phyloP scores from a whole-genome alignment of 2,113 vertebrate genomes.

The Tragelaphus scriptus region DNA sequence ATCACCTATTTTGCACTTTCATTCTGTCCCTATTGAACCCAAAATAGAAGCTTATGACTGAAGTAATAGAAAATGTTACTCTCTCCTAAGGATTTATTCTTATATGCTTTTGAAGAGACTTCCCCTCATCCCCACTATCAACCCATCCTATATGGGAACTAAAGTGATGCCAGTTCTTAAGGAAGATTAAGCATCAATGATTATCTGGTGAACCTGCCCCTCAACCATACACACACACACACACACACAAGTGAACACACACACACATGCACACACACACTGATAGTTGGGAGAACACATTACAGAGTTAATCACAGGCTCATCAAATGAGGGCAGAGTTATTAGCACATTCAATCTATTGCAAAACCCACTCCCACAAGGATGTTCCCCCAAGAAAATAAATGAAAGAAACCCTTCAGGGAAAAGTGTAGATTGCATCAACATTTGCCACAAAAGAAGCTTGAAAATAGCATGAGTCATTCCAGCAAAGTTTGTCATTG shows the following conservation, averaged over 20 bases:
- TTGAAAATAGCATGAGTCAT: constrained; percentile 70
- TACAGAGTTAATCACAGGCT: background rate
- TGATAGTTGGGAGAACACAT: background rate
- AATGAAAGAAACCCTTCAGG: background rate
- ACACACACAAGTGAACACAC: background rate
- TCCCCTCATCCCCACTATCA: accelerated
- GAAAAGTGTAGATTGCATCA: background rate
- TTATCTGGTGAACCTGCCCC: background rate
- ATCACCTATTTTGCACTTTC: background rate
- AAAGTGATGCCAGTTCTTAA: background rate
- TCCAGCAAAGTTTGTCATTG: constrained; percentile 57
- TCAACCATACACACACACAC: background rate
- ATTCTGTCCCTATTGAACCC: background rate
- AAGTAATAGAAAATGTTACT: background rate
- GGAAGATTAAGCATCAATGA: background rate
- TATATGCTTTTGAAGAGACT: background rate
- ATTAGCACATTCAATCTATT: background rate
- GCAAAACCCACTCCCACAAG: background rate
- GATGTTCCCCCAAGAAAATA: constrained; percentile 2
- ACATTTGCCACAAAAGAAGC: constrained; percentile 59
- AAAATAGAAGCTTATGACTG: background rate
- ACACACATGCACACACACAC: background rate
- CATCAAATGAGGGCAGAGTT: background rate
- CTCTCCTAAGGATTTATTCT: background rate
- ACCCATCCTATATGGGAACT: background rate